Conservation (phyloP, 2,888 invertebrate species). For the Caenorhabditis imperialis region DNA sequence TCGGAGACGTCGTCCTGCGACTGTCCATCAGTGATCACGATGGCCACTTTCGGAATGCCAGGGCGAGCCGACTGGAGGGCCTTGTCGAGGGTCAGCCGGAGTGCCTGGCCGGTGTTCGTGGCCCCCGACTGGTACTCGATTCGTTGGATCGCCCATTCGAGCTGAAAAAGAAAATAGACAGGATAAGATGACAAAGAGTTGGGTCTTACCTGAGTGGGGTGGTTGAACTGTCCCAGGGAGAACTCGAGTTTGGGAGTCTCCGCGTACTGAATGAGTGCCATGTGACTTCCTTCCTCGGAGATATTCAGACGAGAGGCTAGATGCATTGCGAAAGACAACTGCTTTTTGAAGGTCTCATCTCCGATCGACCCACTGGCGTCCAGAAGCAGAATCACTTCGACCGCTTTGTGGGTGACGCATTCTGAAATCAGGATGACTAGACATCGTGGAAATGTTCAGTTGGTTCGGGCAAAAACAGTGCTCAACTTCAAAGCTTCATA, state of each 20-base stretch:
- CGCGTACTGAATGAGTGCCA: slow-evolving; percentile 79
- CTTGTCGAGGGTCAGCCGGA: slow-evolving; percentile 67
- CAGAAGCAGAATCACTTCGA: slow-evolving; percentile 79
- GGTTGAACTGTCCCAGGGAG: slow-evolving; percentile 71
- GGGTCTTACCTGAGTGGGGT: slow-evolving; percentile 69
- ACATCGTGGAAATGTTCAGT: too few species aligned
- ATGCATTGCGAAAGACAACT: slow-evolving; percentile 76
- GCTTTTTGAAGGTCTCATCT: slow-evolving; percentile 74
- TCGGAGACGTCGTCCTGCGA: slow-evolving; percentile 77
- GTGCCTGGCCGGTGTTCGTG: slow-evolving; percentile 76
- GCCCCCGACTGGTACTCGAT: slow-evolving; percentile 75
- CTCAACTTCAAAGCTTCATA: too few species aligned
- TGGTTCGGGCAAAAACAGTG: too few species aligned
- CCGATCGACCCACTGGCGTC: slow-evolving; percentile 79
- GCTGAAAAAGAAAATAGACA: slow-evolving; percentile 43
- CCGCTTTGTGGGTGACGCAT: slow-evolving; percentile 74
- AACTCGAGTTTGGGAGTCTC: slow-evolving; percentile 77
- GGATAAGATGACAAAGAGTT: not conserved
- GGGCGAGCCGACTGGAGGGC: slow-evolving; percentile 70
- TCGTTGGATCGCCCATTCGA: slow-evolving; percentile 75
- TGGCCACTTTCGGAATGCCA: slow-evolving; percentile 78
- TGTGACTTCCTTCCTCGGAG: slow-evolving; percentile 75
- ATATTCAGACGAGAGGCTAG: slow-evolving; percentile 78
- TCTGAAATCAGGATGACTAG: slow-evolving; percentile 52
- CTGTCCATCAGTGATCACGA: slow-evolving; percentile 79